Base-by-base conservation (phyloP, 2,888 invertebrate species). In the Sesia apiformis region DNA sequence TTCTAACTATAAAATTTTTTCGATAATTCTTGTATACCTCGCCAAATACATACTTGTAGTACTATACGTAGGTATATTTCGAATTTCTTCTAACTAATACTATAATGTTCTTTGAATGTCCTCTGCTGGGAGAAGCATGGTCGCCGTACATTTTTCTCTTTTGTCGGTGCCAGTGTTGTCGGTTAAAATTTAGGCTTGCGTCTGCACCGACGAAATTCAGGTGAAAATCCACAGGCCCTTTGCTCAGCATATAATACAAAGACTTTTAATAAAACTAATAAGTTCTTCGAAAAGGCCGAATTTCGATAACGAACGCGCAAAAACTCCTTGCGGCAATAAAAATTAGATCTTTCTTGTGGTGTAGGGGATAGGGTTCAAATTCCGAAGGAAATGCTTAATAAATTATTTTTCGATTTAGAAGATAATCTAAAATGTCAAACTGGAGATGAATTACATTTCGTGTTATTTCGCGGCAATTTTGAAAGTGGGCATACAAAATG, bases 371-470 rank as follows among this genome's bases (percentile, higher is more conserved):
- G 23, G 23, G 46, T 46, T 46, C 8, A 46, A 46, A 46, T 46
- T 5, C 23, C 23, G 23, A 23, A 23, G 23, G 23, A 23, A 23
- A 23, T 4, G 8, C 4, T 3, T 46, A 46, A 46, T 8, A 46
- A 23, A 23, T 23, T 23, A 23, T 23, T 23, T 46, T 46, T 46
- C 46, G 8, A 40, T 52, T 38, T 41, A 38, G 54, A 54, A 39
- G 51, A 23, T 43, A 52, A 55, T 55, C 55, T 55, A 55, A 23
- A 46, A 52, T 40, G 55, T 55, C 55, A 52, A 51, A 38, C 7
- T 23, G 38, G 52, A 46, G 55, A 55, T 55, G 46, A 52, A 55
- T 52, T 52, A 51, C 55, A 55, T 42, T 54, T 43, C 40, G 39
- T 7, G 4, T 8, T 51, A 51, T 51, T 53, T 51, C 40, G 8